These are phyloP conservation scores for Azorinus chamasolen DNA, from an alignment of 2,888 invertebrate species.

Conservation along the genomic window DNA sequence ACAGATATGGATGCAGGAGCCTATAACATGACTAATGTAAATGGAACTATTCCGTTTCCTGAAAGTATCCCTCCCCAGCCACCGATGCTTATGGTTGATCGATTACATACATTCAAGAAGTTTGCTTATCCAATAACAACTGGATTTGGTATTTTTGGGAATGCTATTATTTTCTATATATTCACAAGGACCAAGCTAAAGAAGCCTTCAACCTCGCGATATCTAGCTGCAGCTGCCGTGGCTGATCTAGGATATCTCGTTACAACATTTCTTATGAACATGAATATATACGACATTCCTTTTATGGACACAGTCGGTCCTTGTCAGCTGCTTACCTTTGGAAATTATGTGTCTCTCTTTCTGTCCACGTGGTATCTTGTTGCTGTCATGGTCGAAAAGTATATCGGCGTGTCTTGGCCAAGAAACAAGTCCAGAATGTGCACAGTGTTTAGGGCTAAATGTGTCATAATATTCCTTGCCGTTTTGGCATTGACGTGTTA, in stretches of 20 bases:
- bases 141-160: slow-evolving; percentile 92
- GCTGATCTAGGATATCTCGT: slow-evolving; percentile 92
- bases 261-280: slow-evolving; percentile 87
- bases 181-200: slow-evolving; percentile 92
- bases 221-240: slow-evolving; percentile 91
- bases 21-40: too few species aligned
- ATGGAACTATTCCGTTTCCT: too few species aligned
- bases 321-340: slow-evolving; percentile 92
- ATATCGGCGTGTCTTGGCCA: slow-evolving; percentile 77
- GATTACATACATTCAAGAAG: slow-evolving; percentile 50
- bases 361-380: slow-evolving; percentile 78
- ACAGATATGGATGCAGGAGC: too few species aligned
- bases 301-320: slow-evolving; percentile 87
- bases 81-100: too few species aligned
- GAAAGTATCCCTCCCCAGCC: too few species aligned
- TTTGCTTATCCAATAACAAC: slow-evolving; percentile 92
- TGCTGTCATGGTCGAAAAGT: slow-evolving; percentile 76
- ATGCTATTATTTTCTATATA: slow-evolving; percentile 91
- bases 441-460: slow-evolving; percentile 81
- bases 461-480: slow-evolving; percentile 77
- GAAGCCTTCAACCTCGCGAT: slow-evolving; percentile 92
- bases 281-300: slow-evolving; percentile 51
- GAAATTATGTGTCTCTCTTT: slow-evolving; percentile 87
- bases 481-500: slow-evolving; percentile 75
- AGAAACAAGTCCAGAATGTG: slow-evolving; percentile 77